These are phyloP conservation scores for Microcebus tavaratra DNA, from an alignment of 2,113 vertebrate genomes.

Conservation along the genomic window DNA sequence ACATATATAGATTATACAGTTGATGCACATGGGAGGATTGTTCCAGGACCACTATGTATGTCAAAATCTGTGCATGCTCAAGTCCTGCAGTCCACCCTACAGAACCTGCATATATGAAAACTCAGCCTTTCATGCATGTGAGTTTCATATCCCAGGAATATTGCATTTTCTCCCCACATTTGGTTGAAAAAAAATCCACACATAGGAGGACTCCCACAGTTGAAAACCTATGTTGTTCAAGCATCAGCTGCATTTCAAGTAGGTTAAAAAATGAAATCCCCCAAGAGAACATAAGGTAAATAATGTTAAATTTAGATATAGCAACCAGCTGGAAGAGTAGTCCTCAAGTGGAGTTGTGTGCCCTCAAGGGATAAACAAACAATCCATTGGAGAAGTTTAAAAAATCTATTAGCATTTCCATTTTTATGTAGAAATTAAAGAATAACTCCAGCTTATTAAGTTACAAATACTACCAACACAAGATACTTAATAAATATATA, in stretches of 20 bases:
- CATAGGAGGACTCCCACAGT: not conserved
- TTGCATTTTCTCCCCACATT: not conserved
- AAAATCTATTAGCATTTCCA: not conserved
- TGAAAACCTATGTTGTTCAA: not conserved
- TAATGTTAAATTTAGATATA: not conserved
- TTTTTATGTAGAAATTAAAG: not conserved
- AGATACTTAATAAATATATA: not conserved
- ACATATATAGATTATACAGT: not conserved
- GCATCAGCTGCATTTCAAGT: not conserved
- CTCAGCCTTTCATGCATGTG: not conserved
- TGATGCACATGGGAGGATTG: not conserved
- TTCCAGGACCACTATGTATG: not conserved
- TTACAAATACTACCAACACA: not conserved
- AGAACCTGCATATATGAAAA: not conserved
- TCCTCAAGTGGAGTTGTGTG: not conserved
- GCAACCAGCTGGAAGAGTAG: not conserved
- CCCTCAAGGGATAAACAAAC: not conserved
- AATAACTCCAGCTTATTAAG: not conserved
- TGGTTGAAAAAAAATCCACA: not conserved
- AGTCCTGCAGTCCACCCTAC: not conserved
- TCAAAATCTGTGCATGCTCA: not conserved
- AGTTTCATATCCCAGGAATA: not conserved
- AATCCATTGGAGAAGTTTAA: not conserved
- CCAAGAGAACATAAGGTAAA: not conserved
- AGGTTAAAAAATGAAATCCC: not conserved